phyloP scores from a whole-genome alignment of 2,797 vertebrate species.

The Gastrophryne carolinensis region DNA sequence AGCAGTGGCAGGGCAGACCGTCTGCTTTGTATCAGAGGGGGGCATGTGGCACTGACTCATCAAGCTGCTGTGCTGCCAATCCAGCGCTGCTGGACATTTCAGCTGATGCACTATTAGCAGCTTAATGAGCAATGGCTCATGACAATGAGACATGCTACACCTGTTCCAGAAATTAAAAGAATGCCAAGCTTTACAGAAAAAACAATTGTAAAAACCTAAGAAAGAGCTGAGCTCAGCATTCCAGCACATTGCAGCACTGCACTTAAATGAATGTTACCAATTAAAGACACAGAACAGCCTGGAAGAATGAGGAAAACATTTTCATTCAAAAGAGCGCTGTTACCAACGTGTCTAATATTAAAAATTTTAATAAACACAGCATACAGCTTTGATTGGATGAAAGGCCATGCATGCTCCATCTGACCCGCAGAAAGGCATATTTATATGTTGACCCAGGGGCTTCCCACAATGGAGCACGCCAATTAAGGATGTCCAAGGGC shows the following conservation, averaged over 20 bases:
- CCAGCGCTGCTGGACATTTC: background rate
- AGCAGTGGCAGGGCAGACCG: background rate
- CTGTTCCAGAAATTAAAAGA: background rate
- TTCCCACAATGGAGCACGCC: too few species aligned
- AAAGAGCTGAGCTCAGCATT: background rate
- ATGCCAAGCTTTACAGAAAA: background rate
- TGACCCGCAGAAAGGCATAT: too few species aligned
- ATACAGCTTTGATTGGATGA: too few species aligned
- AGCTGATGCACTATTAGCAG: constrained; percentile 7
- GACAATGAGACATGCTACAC: background rate
- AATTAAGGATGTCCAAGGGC: too few species aligned
- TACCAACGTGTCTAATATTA: too few species aligned
- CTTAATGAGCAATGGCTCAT: constrained; percentile 25
- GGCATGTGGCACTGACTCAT: background rate
- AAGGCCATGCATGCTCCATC: too few species aligned
- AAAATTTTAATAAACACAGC: too few species aligned
- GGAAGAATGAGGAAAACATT: background rate
- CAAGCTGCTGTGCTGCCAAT: background rate
- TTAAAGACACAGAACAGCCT: background rate
- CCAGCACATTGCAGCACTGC: too few species aligned
- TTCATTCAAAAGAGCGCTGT: background rate
- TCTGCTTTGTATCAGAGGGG: background rate
- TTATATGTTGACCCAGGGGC: too few species aligned
- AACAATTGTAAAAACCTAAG: background rate
- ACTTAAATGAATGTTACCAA: background rate